Evolutionary conservation across 2,113 vertebrate genomes (phyloP), one percentile per base, ranked within the genome.

Genomic region (Lasiurus cinereus): DNA sequence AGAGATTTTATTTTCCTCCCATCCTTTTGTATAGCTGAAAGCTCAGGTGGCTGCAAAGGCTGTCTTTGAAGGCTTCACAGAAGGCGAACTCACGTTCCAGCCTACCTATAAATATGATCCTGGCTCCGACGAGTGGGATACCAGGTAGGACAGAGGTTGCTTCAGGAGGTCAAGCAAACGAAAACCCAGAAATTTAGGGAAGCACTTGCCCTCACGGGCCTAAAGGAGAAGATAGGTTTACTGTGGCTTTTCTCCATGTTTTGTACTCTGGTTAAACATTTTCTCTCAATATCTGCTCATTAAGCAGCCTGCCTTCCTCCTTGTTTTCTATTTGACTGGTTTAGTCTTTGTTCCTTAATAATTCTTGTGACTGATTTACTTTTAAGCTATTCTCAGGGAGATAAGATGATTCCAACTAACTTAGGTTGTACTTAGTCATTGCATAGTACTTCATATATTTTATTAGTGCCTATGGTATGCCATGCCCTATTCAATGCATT

Each of bases 91-190:
- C 91, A 96, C 98, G 15, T 99, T 99, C 98, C 99, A 99, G 93
- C 99, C 99, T 54, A 99, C 99, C 0, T 99, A 99, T 95, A 99
- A 99, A 96, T 99, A 99, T 2, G 99, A 99, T 88, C 98, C 99
- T 0, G 99, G 99, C 91, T 99, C 99, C 19, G 99, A 99, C 52
- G 98, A 98, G 39, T 99, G 99, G 99, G 99, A 99, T 96, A 99
- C 99, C 62, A 99, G 99, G 99, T 99, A 98, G 46, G 96, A 95
- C 69, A 56, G 76, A 67, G 78, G 36, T 56, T 46, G 64, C 48
- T 24, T 72, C 31, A 13, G 22, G 18, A 22, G 12, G 3, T 7
- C 59, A 52, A 79, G n/a, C 67, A 73, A 24, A 46, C 67, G 69
- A 50, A 64, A 94, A 82, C 79, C 22, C 59, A 50, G 62, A 91